phyloP scores from a whole-genome alignment of 2,888 invertebrate genomes.

The Melinaea menophilus region DNA sequence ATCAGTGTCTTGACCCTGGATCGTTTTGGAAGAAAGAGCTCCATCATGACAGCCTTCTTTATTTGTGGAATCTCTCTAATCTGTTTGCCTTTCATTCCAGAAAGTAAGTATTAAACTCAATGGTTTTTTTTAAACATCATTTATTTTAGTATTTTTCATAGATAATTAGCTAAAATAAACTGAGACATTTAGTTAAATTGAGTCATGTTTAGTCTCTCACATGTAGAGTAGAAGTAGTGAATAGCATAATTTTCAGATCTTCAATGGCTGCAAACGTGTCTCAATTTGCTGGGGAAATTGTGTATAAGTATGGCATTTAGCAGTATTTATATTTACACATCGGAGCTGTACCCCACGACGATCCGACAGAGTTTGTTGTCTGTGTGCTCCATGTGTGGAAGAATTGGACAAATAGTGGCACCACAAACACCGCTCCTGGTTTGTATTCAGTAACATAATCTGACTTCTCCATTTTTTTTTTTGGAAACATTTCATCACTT shows the following conservation, averaged over 20 bases:
- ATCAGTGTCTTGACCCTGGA: constrained; percentile 78
- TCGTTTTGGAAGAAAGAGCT: constrained; percentile 76
- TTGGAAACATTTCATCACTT: neutral
- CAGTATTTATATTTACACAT: constrained; percentile 76
- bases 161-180: no score
- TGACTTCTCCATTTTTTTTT: neutral
- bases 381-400: constrained; percentile 81
- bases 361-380: constrained; percentile 80
- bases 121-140: no score
- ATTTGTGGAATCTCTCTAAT: constrained; percentile 77
- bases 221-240: constrained; percentile 15
- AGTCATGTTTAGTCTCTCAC: neutral
- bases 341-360: constrained; percentile 83
- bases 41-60: constrained; percentile 77
- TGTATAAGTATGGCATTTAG: constrained; percentile 71
- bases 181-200: neutral
- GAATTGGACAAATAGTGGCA: constrained; percentile 81
- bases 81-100: constrained; percentile 77
- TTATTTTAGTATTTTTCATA: no score
- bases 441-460: constrained; percentile 26
- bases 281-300: constrained; percentile 70
- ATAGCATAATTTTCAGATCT: constrained; percentile 43
- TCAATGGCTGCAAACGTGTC: constrained; percentile 70
- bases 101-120: constrained; percentile 54
- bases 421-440: constrained; percentile 83